Conservation (phyloP, 1,140 invertebrate genomes). For the Lanistes nyassanus region DNA sequence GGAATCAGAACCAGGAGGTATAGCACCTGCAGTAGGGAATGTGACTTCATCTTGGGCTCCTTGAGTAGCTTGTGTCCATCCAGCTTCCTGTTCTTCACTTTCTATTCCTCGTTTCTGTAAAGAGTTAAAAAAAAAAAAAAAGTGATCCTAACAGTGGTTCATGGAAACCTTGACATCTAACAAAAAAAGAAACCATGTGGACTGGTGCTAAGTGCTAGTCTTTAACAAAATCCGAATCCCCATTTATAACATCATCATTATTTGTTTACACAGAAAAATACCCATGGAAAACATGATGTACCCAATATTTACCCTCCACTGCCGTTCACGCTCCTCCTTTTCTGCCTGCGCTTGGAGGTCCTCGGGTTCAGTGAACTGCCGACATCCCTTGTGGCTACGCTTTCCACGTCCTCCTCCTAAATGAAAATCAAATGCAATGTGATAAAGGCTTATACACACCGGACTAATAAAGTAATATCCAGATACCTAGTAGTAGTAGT, state of each 20-base stretch:
- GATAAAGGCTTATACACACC: no score
- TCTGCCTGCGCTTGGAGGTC: slow-evolving; percentile 87
- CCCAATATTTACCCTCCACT: slow-evolving; percentile 74
- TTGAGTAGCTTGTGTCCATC: slow-evolving; percentile 65
- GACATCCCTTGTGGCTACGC: slow-evolving; percentile 83
- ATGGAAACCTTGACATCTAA: slow-evolving; percentile 1
- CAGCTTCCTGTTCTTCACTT: slow-evolving; percentile 71
- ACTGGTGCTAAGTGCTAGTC: no score
- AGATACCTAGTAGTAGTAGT: no score
- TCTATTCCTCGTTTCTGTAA: slow-evolving; percentile 67
- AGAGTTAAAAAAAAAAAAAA: background rate
- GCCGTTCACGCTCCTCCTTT: slow-evolving; percentile 78
- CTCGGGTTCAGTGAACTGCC: slow-evolving; percentile 93
- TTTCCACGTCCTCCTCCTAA: slow-evolving; percentile 50
- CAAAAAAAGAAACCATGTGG: slow-evolving; percentile 21
- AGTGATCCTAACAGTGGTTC: background rate
- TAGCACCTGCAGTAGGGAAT: slow-evolving; percentile 19
- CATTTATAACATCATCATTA: no score
- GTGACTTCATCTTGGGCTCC: slow-evolving; percentile 8
- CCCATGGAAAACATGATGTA: slow-evolving; percentile 7
- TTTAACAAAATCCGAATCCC: no score
- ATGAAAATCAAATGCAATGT: background rate
- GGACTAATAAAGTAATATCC: no score
- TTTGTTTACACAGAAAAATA: slow-evolving; percentile 8
- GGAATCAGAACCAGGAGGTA: slow-evolving; percentile 24